These are phyloP conservation scores for Hyles lineata DNA, from an alignment of 2,888 invertebrate species.

Conservation along the genomic window DNA sequence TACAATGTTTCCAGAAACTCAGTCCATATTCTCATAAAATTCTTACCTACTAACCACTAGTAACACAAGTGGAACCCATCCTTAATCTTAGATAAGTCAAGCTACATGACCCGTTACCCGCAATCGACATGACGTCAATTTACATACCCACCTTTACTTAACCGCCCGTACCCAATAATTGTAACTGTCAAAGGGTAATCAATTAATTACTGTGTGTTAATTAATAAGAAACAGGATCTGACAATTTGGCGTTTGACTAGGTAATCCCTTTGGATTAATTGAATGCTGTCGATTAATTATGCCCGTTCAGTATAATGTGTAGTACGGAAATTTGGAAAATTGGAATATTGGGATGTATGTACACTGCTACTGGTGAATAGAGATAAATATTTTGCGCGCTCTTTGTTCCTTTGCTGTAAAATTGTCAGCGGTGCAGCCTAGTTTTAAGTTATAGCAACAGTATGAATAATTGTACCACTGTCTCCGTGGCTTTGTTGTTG, in stretches of 20 bases:
- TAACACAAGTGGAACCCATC: background rate
- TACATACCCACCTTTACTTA: conserved; percentile 22
- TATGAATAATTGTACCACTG: too few relatives aligned
- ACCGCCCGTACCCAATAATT: conserved; percentile 32
- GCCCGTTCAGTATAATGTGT: conserved; percentile 8
- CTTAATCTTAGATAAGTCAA: conserved; percentile 8
- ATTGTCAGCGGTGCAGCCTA: too few relatives aligned
- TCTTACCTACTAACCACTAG: background rate
- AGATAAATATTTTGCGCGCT: too few relatives aligned
- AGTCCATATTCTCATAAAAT: background rate
- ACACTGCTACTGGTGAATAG: too few relatives aligned
- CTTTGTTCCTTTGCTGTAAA: too few relatives aligned
- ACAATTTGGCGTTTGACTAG: conserved; percentile 35
- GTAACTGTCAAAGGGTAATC: conserved; percentile 39
- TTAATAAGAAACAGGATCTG: conserved; percentile 41
- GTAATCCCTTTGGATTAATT: conserved; percentile 37
- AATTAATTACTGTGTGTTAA: conserved; percentile 39
- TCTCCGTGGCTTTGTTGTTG: too few relatives aligned
- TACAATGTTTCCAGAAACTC: too few relatives aligned
- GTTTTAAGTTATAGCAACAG: too few relatives aligned
- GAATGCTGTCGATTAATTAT: conserved; percentile 32
- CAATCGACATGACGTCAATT: conserved; percentile 28
- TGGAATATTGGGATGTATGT: background rate
- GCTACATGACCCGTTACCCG: background rate
- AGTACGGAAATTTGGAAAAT: conserved; percentile 4